A percentile compares a stretch with the other conserved stretches of the same genome.
These are phyloP conservation scores for Willowsia nigromaculata DNA, from an alignment of 2,888 invertebrate genomes.

Conservation along the genomic window DNA sequence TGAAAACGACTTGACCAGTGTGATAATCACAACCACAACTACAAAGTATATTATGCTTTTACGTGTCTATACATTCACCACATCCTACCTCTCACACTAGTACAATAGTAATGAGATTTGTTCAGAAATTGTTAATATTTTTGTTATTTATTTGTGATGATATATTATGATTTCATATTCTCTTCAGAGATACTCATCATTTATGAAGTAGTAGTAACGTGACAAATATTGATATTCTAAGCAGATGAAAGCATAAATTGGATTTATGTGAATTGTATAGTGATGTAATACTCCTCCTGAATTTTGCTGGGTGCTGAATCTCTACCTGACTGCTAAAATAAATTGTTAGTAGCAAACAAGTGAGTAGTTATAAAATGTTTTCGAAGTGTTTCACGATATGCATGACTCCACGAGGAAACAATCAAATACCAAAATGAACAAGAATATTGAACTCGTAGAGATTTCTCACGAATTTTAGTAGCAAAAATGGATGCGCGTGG, in stretches of 20 bases:
- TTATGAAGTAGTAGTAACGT: conserved; percentile 41
- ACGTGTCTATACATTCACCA: background rate
- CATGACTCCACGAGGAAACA: too few species aligned
- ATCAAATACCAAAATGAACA: too few species aligned
- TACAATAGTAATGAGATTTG: background rate
- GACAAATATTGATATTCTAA: conserved; percentile 48
- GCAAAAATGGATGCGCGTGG: too few species aligned
- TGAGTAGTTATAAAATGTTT: too few species aligned
- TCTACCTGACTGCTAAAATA: background rate
- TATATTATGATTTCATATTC: conserved; percentile 43
- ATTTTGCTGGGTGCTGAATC: background rate
- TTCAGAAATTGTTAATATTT: conserved; percentile 21
- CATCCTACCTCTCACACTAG: too few species aligned
- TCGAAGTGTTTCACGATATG: too few species aligned
- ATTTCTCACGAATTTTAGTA: too few species aligned
- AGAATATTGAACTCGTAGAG: too few species aligned
- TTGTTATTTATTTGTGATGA: conserved; percentile 3
- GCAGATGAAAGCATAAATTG: conserved; percentile 34
- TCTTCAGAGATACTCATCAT: conserved; percentile 13
- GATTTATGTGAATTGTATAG: conserved; percentile 20
- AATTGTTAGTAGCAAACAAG: background rate
- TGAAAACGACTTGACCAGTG: background rate
- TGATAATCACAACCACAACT: conserved; percentile 25
- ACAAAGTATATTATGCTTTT: background rate
- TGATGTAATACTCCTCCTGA: background rate